Evolutionary conservation across 2,797 vertebrate genomes (phyloP), one percentile per base, ranked within the genome.

Genomic region (Clamator glandarius): DNA sequence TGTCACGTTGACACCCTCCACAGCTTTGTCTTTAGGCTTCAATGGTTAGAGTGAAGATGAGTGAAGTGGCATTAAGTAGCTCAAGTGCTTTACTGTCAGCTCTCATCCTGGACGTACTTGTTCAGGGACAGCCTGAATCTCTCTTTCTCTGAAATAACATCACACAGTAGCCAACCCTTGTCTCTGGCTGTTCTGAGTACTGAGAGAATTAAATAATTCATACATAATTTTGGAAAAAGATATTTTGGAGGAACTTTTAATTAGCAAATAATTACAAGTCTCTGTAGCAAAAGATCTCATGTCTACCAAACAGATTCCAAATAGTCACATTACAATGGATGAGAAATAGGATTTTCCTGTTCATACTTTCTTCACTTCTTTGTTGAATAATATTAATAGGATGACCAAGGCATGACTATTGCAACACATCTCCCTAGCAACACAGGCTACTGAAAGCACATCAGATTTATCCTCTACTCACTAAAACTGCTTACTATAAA

Each of bases 21-120:
- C 80, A 83, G 85, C 62, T 84, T 94, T 73, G 95, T 89, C 67
- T 96, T 96, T 92, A 92, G 84, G 62, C 69, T 95, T 80, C 87
- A 63, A 29, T 77, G 84, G 50, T 84, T 91, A 80, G 73, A 86
- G 39, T 28, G 44, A 79, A 89, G 35, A 79, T n/a, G 23, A 72
- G 57, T 0, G 0, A 82, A 63, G 54, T 61, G 62, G 39, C 36
- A 25, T 75, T 78, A 87, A 75, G 28, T 51, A 51, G 73, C 46
- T 78, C 8, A 7, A 87, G 77, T 54, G 58, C 42, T 81, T 90
- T 61, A 35, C 35, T 93, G 54, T 62, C 73, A 86, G 26, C 24
- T 75, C 51, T 81, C 19, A 35, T 55, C 68, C 58, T 25, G 44
- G 36, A 50, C 6, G 1, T 52, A n/a, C 11, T 61, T 46, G 39